A percentile compares a stretch with the other conserved stretches of the same genome.
Conservation (phyloP, 2,888 invertebrate species). For the Rhaphigaster nebulosa region DNA sequence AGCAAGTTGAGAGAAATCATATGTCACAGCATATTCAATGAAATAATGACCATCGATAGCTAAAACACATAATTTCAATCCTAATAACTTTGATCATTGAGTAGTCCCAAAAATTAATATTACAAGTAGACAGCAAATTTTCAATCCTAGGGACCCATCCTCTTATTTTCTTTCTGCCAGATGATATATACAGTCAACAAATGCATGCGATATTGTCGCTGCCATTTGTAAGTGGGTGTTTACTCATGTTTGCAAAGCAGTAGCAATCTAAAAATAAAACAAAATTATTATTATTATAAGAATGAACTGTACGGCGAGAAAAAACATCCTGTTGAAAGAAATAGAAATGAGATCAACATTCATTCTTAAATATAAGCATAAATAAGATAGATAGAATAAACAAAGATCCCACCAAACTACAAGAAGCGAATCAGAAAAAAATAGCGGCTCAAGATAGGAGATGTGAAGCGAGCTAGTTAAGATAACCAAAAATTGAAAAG, state of each 20-base stretch:
- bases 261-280: slow-evolving; percentile 63
- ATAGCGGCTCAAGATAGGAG: neutral
- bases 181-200: slow-evolving; percentile 64
- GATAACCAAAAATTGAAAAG: neutral
- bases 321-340: neutral
- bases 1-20: slow-evolving; percentile 16
- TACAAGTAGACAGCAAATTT: slow-evolving; percentile 50
- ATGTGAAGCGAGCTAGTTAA: neutral
- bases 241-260: slow-evolving; percentile 66
- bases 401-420: neutral
- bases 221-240: slow-evolving; percentile 63
- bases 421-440: neutral
- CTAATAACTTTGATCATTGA: slow-evolving; percentile 7
- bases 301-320: neutral
- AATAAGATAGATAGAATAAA: no score
- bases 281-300: slow-evolving; percentile 38
- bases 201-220: slow-evolving; percentile 64
- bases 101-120: slow-evolving; percentile 42
- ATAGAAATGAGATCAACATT: neutral
- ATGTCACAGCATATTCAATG: slow-evolving; percentile 39
- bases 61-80: slow-evolving; percentile 39
- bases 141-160: slow-evolving; percentile 19
- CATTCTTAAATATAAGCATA: neutral
- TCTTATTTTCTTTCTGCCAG: slow-evolving; percentile 62
- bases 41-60: slow-evolving; percentile 39